A percentile compares a stretch with the other conserved stretches of the same genome.
Evolutionary conservation across 1,140 invertebrate species (phyloP).

Genomic region (Drosophila asahinai): DNA sequence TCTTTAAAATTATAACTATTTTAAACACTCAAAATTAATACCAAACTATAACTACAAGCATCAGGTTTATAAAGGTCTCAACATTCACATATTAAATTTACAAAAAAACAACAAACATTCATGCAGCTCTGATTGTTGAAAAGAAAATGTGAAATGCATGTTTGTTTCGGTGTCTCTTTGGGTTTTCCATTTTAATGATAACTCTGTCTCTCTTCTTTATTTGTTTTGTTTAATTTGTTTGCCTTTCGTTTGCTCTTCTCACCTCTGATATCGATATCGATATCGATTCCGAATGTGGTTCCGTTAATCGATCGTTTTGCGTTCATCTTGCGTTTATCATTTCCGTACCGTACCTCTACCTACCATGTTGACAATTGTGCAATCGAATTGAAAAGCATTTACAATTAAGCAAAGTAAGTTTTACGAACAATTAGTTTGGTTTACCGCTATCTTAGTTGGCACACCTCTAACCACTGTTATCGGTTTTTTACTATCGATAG

Average conservation of each 20-base stretch:
- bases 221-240: constrained; percentile 5
- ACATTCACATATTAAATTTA: background rate
- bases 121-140: constrained; percentile 12
- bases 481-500: constrained; percentile 30
- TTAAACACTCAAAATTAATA: background rate
- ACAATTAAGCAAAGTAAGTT: constrained; percentile 83
- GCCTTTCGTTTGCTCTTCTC: constrained; percentile 66
- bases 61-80: background rate
- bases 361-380: constrained; percentile 40
- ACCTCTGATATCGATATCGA: constrained; percentile 6
- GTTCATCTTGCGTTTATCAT: constrained; percentile 61
- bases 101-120: constrained; percentile 17
- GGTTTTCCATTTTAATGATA: constrained; percentile 34
- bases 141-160: constrained; percentile 7
- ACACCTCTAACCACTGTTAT: constrained; percentile 46
- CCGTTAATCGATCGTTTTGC: constrained; percentile 42
- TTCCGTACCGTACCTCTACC: constrained; percentile 33
- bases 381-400: constrained; percentile 72
- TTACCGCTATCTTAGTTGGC: constrained; percentile 59
- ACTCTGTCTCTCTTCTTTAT: constrained; percentile 30
- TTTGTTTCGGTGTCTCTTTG: constrained; percentile 41
- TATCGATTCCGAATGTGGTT: constrained; percentile 19
- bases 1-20: background rate
- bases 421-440: constrained; percentile 55
- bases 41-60: background rate